Conservation (phyloP, 2,888 invertebrate species). For the Piscicola geometra region DNA sequence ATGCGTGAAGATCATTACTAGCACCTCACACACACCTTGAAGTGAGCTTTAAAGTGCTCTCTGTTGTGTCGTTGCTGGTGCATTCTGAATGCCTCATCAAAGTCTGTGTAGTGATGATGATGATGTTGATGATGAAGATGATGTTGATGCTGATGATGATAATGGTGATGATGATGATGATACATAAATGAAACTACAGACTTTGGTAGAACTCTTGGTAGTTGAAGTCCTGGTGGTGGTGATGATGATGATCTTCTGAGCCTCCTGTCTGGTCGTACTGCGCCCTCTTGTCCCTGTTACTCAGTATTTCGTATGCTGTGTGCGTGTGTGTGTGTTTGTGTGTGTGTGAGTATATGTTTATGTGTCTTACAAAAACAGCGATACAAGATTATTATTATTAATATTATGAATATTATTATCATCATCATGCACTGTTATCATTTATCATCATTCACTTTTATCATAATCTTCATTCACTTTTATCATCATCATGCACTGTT, state of each 20-base stretch:
- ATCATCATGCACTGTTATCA: not conserved
- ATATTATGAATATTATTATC: too few species aligned
- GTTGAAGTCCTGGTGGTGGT: conserved; percentile 8
- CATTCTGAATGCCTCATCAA: conserved; percentile 44
- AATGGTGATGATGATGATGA: conserved; percentile 18
- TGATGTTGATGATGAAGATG: too few species aligned
- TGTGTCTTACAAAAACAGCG: too few species aligned
- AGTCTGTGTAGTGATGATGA: not conserved
- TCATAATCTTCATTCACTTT: too few species aligned
- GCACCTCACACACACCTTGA: conserved; percentile 30
- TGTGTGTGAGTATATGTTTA: too few species aligned
- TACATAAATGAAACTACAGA: too few species aligned
- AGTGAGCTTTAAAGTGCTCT: conserved; percentile 43
- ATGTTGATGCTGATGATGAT: not conserved
- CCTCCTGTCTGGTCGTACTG: conserved; percentile 57
- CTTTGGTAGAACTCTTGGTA: conserved; percentile 13
- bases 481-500: not conserved
- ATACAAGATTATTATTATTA: too few species aligned
- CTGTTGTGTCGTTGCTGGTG: conserved; percentile 44
- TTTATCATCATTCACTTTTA: not conserved
- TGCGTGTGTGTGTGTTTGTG: not conserved
- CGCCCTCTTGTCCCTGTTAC: conserved; percentile 56
- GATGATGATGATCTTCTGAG: conserved; percentile 45
- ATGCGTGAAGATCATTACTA: too few species aligned
- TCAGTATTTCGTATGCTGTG: conserved; percentile 58